Percentiles rank a stretch among this genome's conserved stretches.
These are phyloP conservation scores for Tipula unca DNA, from an alignment of 2,888 invertebrate species.

Conservation along the genomic window DNA sequence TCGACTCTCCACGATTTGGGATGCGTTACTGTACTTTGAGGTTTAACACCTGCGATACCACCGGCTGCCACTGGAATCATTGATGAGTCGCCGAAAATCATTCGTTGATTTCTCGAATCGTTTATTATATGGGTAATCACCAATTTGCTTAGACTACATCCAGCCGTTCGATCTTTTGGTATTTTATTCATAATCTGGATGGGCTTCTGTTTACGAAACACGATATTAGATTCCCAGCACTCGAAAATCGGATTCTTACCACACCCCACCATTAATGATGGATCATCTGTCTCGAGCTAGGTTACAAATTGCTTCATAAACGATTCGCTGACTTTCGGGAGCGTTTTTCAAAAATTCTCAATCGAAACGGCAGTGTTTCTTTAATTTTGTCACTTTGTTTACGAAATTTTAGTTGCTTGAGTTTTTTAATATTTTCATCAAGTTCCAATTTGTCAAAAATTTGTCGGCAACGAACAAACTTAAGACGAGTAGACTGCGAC, in stretches of 20 bases:
- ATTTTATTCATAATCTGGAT: conserved; percentile 72
- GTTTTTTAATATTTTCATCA: conserved; percentile 98
- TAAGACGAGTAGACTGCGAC: conserved; percentile 95
- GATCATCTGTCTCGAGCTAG: conserved; percentile 77
- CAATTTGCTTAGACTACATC: conserved; percentile 67
- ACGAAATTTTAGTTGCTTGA: conserved; percentile 93
- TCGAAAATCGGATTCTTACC: conserved; percentile 44
- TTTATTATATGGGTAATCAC: conserved; percentile 83
- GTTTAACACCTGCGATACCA: conserved; percentile 65
- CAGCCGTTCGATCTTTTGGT: conserved; percentile 73
- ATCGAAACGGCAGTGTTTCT: conserved; percentile 88
- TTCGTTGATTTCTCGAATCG: conserved; percentile 89
- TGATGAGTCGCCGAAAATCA: conserved; percentile 87
- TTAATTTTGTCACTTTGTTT: conserved; percentile 98
- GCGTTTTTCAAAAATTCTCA: conserved; percentile 91
- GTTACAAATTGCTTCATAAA: conserved; percentile 97
- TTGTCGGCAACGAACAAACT: conserved; percentile 99
- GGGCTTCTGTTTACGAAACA: conserved; percentile 76
- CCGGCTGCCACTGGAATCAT: conserved; percentile 75
- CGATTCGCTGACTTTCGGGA: conserved; percentile 92
- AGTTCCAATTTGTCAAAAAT: conserved; percentile 98
- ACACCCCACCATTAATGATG: conserved; percentile 37
- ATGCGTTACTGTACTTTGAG: conserved; percentile 82
- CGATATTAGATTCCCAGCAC: conserved; percentile 61
- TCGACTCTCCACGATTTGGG: conserved; percentile 82